Evolutionary conservation across 2,888 invertebrate species (phyloP).

Genomic region (Ichneumon xanthorius): DNA sequence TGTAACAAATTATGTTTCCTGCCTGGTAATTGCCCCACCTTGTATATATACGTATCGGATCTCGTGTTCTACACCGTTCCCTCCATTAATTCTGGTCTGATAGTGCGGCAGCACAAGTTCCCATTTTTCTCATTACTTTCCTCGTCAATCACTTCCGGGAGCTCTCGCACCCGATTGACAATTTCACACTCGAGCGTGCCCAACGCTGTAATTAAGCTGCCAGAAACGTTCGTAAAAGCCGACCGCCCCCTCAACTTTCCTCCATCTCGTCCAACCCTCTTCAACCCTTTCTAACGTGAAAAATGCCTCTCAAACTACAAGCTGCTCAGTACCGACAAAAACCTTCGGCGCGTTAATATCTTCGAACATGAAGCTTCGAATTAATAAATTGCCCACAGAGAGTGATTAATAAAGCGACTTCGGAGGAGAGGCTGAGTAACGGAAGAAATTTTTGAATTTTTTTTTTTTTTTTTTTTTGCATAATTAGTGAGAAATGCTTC

Average conservation of each 20-base stretch:
- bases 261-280: constrained; percentile 13
- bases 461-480: constrained; percentile 28
- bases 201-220: constrained; percentile 77
- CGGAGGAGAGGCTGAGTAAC: constrained; percentile 21
- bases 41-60: constrained; percentile 8
- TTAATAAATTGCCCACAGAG: constrained; percentile 61
- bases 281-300: constrained; percentile 18
- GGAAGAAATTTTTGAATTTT: constrained; percentile 53
- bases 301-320: constrained; percentile 23
- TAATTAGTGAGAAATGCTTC: constrained; percentile 65
- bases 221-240: constrained; percentile 67
- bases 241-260: constrained; percentile 42
- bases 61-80: constrained; percentile 27
- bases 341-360: constrained; percentile 15
- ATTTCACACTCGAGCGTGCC: constrained; percentile 76
- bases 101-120: constrained; percentile 15
- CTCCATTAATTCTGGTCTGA: constrained; percentile 33
- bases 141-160: constrained; percentile 41
- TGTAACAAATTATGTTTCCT: constrained; percentile 11
- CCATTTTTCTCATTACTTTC: constrained; percentile 49
- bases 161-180: constrained; percentile 74
- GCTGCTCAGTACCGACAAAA: constrained; percentile 32
- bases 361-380: constrained; percentile 51
- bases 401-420: constrained; percentile 58
- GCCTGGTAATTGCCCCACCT: constrained; percentile 11